Evolutionary conservation across 1,140 invertebrate species (phyloP).

Genomic region (Musca domestica): DNA sequence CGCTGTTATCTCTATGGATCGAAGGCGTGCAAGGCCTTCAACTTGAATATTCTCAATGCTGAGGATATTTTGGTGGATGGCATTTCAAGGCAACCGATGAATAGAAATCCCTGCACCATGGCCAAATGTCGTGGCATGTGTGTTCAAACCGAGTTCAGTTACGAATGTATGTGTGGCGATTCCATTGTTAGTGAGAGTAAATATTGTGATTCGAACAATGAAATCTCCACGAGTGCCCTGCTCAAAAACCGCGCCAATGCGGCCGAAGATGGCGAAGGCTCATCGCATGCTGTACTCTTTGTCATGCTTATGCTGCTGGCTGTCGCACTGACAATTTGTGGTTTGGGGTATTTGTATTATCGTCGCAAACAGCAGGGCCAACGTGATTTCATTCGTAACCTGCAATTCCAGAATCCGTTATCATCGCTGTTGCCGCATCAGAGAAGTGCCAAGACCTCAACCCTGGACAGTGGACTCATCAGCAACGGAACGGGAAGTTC

Average conservation of each 20-base stretch:
- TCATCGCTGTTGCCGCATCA: slow-evolving; percentile 25
- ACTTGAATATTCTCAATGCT: slow-evolving; percentile 51
- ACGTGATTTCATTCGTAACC: slow-evolving; percentile 50
- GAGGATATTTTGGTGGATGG: slow-evolving; percentile 60
- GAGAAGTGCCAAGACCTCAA: slow-evolving; percentile 9
- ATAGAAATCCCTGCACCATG: slow-evolving; percentile 55
- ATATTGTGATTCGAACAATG: slow-evolving; percentile 42
- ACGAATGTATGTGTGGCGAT: slow-evolving; percentile 60
- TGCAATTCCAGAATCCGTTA: slow-evolving; percentile 54
- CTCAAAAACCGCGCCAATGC: neutral
- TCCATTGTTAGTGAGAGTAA: slow-evolving; percentile 38
- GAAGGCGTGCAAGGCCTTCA: slow-evolving; percentile 54
- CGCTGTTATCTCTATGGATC: slow-evolving; percentile 58
- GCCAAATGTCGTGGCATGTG: slow-evolving; percentile 60
- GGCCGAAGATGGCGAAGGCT: neutral
- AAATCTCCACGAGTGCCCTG: slow-evolving; percentile 28
- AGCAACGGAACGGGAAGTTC: slow-evolving; percentile 23
- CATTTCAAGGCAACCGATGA: slow-evolving; percentile 56
- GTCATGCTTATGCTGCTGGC: slow-evolving; percentile 22
- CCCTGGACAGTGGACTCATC: slow-evolving; percentile 10
- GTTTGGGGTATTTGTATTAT: slow-evolving; percentile 43
- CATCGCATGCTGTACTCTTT: slow-evolving; percentile 12
- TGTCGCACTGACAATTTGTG: slow-evolving; percentile 17
- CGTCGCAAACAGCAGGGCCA: slow-evolving; percentile 38
- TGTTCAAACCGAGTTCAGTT: slow-evolving; percentile 52